Evolutionary conservation across 2,888 invertebrate species (phyloP).

Genomic region (Spialia ferax): DNA sequence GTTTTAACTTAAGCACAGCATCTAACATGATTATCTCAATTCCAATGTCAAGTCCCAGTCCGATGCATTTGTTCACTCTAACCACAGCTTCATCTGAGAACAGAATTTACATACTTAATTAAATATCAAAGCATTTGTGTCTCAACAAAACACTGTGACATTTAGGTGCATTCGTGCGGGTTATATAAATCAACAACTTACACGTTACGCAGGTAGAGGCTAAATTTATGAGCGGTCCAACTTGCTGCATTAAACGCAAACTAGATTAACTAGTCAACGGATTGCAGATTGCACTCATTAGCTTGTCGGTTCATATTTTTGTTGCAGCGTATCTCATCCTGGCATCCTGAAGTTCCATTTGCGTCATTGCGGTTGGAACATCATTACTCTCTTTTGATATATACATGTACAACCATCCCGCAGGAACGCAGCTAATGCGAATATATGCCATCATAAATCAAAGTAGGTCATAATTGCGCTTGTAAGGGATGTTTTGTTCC

Average conservation of each 20-base stretch:
- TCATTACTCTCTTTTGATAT: constrained; percentile 8
- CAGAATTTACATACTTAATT: too few relatives aligned
- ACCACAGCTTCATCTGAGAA: too few relatives aligned
- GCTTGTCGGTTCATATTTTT: constrained; percentile 1
- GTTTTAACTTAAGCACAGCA: too few relatives aligned
- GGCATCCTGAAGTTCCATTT: not conserved
- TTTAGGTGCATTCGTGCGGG: constrained; percentile 56
- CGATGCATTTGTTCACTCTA: too few relatives aligned
- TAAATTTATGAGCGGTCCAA: constrained; percentile 68
- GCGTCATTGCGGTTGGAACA: constrained; percentile 1
- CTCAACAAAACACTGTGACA: constrained; percentile 52
- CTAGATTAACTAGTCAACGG: constrained; percentile 51
- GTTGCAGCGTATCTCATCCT: not conserved
- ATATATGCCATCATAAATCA: constrained; percentile 38
- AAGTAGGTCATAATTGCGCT: constrained; percentile 29
- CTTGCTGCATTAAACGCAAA: constrained; percentile 55
- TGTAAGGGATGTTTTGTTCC: constrained; percentile 24
- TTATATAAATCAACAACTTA: constrained; percentile 68
- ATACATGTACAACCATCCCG: constrained; percentile 12
- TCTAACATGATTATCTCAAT: too few relatives aligned
- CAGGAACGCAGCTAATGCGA: constrained; percentile 10
- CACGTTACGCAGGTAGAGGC: constrained; percentile 56
- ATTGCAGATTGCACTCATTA: constrained; percentile 6
- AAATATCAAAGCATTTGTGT: too few relatives aligned
- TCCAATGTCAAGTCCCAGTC: too few relatives aligned